Conservation (phyloP, 2,113 vertebrate genomes). For the Corvus cornix region DNA sequence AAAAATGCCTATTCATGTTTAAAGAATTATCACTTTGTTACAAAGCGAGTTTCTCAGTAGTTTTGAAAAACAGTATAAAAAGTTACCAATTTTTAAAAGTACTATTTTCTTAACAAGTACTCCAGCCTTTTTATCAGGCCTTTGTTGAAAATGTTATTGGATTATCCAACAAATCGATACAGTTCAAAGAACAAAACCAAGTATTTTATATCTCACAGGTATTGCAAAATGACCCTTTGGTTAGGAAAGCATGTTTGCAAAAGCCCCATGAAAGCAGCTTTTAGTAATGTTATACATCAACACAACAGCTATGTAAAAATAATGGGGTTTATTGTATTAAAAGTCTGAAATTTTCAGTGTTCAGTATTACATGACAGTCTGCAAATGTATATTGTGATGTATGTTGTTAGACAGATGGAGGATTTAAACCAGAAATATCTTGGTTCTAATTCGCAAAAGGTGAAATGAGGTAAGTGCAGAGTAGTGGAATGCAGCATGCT, state of each 20-base stretch:
- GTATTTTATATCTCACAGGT: neutral
- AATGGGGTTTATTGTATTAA: neutral
- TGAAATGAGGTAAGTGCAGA: neutral
- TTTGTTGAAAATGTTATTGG: neutral
- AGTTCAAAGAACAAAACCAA: conserved; percentile 1
- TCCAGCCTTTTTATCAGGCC: neutral
- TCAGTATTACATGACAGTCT: neutral
- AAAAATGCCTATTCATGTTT: neutral
- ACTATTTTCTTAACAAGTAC: neutral
- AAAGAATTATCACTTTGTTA: neutral
- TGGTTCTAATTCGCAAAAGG: neutral
- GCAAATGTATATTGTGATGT: neutral
- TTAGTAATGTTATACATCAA: neutral
- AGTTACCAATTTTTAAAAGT: neutral
- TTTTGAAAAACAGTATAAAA: neutral
- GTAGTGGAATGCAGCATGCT: neutral
- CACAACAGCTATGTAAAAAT: neutral
- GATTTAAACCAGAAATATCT: neutral
- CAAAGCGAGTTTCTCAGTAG: neutral
- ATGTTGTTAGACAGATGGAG: neutral
- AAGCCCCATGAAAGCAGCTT: neutral
- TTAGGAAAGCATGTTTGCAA: neutral
- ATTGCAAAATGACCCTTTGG: neutral
- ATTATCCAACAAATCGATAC: neutral
- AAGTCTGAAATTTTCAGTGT: neutral